Evolutionary conservation across 2,113 vertebrate genomes (phyloP).

Genomic region (Hirundichthys speculiger): DNA sequence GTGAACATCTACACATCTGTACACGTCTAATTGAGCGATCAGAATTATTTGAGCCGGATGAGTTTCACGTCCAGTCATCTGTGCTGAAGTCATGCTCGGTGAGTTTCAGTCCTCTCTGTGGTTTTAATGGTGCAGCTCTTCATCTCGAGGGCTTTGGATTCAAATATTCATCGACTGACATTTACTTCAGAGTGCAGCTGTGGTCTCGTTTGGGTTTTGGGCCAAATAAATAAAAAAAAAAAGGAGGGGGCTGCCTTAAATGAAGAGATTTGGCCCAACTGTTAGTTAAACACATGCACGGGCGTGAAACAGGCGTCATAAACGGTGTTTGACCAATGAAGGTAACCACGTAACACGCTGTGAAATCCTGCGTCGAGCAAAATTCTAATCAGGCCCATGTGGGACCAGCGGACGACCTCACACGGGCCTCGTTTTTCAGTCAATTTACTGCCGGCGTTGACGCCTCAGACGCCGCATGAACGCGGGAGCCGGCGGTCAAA

Average conservation of each 20-base stretch:
- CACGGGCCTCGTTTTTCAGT: not conserved
- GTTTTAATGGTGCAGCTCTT: slow-evolving; percentile 5
- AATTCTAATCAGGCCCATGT: not conserved
- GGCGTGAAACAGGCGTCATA: not conserved
- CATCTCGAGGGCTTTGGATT: slow-evolving; percentile 1
- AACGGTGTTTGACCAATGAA: not conserved
- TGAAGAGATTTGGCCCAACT: no score
- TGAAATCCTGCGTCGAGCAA: no score
- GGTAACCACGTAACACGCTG: no score
- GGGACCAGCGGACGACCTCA: not conserved
- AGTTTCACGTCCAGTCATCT: not conserved
- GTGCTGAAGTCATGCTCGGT: not conserved
- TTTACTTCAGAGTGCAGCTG: slow-evolving; percentile 4
- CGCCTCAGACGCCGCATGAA: not conserved
- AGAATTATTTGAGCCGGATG: no score
- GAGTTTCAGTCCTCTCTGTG: not conserved
- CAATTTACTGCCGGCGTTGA: not conserved
- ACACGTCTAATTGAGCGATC: no score
- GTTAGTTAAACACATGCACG: no score
- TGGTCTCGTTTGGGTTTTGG: slow-evolving; percentile 4
- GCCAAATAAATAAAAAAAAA: not conserved
- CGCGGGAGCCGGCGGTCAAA: not conserved
- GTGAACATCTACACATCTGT: no score
- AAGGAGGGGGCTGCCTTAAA: no score
- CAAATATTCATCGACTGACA: slow-evolving; percentile 6